Evolutionary conservation across 2,888 invertebrate genomes (phyloP), one percentile per base, ranked within the genome.

Genomic region (Lordiphosa andalusiaca): DNA sequence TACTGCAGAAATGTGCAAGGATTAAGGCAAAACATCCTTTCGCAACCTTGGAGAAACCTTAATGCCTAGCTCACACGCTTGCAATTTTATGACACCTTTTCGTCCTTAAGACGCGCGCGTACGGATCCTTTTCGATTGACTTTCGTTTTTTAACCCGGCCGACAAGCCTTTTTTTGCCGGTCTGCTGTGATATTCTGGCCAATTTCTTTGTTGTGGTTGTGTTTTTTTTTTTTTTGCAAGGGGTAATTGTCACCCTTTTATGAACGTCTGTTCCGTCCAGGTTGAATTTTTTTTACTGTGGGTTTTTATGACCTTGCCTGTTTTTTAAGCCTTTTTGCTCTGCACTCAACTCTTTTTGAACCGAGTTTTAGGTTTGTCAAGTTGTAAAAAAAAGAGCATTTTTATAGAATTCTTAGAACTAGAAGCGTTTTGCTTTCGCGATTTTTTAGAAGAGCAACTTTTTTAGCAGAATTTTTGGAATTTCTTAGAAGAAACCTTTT

Each of bases 321-420:
- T 70, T 80, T 80, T 84, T 78, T 73, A 81, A 81, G 80, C 80
- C 84, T 81, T 80, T 84, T 42, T 71, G 78, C 84, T 64, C 77
- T 80, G 82, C 73, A 54, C 68, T 80, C 66, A 77, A 81, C 77
- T 78, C 77, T 72, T 81, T 82, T 60, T 35, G 68, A 42, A 33
- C 66, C 47, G 64, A 59, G 60, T 36, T 73, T 65, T 44, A 62
- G 57, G 39, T 54, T 55, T 10, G 9, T 46, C 21, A 21, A 40
- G 40, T 50, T 64, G 62, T 69, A 66, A 65, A 64, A 52, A 53
- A 65, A 47, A 25, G n/a, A 10, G 51, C 9, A 48, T 65, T 71
- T 70, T 67, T 53, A 53, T 13, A 9, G 6, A 42, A 5, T 76
- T 75, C 76, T 4, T 6, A 36, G 76, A 77, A 82, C n/a, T 55